Evolutionary conservation across 2,113 vertebrate genomes (phyloP).

Genomic region (Patagioenas fasciata): DNA sequence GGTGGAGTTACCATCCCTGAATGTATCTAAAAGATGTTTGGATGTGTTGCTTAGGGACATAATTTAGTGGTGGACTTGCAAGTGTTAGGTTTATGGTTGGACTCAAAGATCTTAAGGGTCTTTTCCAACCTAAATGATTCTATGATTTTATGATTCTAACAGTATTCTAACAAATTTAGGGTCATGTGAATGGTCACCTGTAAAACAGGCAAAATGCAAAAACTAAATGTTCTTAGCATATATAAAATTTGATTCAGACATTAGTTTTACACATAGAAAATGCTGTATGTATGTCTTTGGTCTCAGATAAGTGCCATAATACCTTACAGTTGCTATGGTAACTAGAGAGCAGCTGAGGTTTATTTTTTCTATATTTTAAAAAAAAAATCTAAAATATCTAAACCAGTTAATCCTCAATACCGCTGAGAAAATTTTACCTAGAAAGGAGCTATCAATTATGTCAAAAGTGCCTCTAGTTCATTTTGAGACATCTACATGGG

Average conservation of each 20-base stretch:
- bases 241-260: neutral
- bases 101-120: rapidly evolving
- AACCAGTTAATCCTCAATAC: neutral
- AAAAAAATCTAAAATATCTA: neutral
- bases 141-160: neutral
- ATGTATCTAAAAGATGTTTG: neutral
- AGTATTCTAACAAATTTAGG: neutral
- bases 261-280: neutral
- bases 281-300: neutral
- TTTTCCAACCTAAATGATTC: neutral
- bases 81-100: neutral
- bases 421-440: neutral
- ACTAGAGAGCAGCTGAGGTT: conserved; percentile 38
- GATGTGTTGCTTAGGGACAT: rapidly evolving
- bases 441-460: neutral
- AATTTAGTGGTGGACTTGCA: neutral
- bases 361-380: conserved; percentile 40
- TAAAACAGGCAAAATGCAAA: neutral
- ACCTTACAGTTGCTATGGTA: conserved; percentile 63
- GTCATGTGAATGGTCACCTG: neutral
- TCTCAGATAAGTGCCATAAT: conserved; percentile 7
- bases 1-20: neutral
- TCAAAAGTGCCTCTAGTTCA: neutral
- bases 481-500: neutral
- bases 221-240: too few relatives aligned